A percentile compares a stretch with the other conserved stretches of the same genome.
These are phyloP conservation scores for Mechanitis messenoides DNA, from an alignment of 2,888 invertebrate species.

Conservation along the genomic window DNA sequence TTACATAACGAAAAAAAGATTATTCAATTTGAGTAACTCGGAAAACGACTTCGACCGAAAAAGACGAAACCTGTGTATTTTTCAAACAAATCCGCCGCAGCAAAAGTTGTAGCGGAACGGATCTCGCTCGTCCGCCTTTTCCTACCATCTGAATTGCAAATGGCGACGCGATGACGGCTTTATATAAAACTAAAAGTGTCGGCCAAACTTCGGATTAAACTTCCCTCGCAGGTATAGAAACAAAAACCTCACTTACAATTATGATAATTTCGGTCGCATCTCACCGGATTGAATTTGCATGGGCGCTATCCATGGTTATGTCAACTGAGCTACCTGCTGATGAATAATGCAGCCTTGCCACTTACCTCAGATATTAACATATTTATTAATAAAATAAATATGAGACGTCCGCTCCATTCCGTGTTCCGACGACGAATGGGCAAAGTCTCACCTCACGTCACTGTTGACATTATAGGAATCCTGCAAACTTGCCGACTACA, in stretches of 20 bases:
- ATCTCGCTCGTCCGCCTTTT: conserved; percentile 63
- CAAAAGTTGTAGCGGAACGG: conserved; percentile 59
- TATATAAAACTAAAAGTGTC: conserved; percentile 75
- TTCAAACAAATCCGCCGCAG: conserved; percentile 63
- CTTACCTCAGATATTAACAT: conserved; percentile 74
- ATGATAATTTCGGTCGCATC: conserved; percentile 73
- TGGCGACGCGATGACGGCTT: conserved; percentile 67
- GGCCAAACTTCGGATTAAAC: conserved; percentile 74
- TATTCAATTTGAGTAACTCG: conserved; percentile 64
- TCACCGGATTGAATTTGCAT: conserved; percentile 75
- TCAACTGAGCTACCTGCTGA: conserved; percentile 70
- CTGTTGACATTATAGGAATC: conserved; percentile 55
- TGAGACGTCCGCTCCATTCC: conserved; percentile 56
- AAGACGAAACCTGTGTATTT: conserved; percentile 60
- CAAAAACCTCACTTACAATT: conserved; percentile 75
- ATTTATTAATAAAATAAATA: conserved; percentile 77
- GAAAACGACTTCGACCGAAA: conserved; percentile 50
- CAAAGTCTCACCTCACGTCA: conserved; percentile 30
- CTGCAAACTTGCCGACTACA: conserved; percentile 51
- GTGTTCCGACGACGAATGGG: conserved; percentile 46
- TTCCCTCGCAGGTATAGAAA: conserved; percentile 70
- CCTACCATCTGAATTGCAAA: conserved; percentile 74
- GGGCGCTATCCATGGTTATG: conserved; percentile 70
- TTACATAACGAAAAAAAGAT: conserved; percentile 37
- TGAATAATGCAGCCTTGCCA: conserved; percentile 73